Percentiles rank a stretch among this genome's conserved stretches.
These are phyloP conservation scores for Aphelenchoides besseyi DNA, from an alignment of 1,140 invertebrate species.

Conservation along the genomic window DNA sequence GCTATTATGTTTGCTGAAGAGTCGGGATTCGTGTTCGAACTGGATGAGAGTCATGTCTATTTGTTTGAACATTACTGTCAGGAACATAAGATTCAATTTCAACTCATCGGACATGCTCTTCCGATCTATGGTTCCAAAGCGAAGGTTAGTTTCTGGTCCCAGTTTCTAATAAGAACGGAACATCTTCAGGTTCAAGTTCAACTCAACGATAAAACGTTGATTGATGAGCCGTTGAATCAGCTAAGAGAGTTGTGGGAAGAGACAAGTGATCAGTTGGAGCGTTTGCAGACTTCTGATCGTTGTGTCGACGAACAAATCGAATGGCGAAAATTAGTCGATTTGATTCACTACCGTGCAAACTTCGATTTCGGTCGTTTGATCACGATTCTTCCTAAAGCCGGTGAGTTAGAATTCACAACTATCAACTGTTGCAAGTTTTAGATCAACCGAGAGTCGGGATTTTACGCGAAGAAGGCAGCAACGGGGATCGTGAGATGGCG, in stretches of 20 bases:
- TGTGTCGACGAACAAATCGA: conserved; percentile 74
- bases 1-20: conserved; percentile 83
- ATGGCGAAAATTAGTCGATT: conserved; percentile 44
- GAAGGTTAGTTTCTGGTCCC: conserved; percentile 62
- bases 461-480: conserved; percentile 89
- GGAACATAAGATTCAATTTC: conserved; percentile 63
- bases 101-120: conserved; percentile 72
- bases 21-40: conserved; percentile 84
- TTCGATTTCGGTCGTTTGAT: conserved; percentile 70
- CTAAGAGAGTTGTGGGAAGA: conserved; percentile 86
- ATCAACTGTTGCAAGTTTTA: conserved; percentile 9
- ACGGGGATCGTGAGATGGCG: conserved; percentile 94
- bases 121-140: conserved; percentile 70
- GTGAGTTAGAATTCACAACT: conserved; percentile 16
- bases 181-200: conserved; percentile 67
- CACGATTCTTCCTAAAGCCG: conserved; percentile 17
- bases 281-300: conserved; percentile 74
- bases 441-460: conserved; percentile 75
- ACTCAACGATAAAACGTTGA: conserved; percentile 68
- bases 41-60: conserved; percentile 63
- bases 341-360: conserved; percentile 67
- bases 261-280: conserved; percentile 83
- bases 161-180: conserved; percentile 1
- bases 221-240: conserved; percentile 70
- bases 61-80: not conserved